Base-by-base conservation (phyloP, 2,888 invertebrate species). In the Pardosa pseudoannulata region DNA sequence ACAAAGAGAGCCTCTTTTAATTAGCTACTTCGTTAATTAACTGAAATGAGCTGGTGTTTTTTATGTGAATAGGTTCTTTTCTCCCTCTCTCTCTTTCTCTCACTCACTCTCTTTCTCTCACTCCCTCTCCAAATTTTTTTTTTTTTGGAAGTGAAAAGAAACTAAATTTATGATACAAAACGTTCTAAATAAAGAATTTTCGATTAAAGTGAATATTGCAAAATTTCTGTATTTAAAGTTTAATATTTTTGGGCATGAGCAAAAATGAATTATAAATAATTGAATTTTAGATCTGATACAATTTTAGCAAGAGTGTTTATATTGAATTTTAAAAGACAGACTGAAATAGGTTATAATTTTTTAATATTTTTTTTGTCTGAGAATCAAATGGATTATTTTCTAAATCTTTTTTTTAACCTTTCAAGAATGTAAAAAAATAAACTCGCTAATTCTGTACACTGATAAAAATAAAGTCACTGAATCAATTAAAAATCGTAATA, bases 1-100 rank as follows among this genome's bases (percentile, higher is more conserved):
- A 56, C 56, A 56, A 56, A 56, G 56, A 19, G 56, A 56, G 56
- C 56, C 56, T 23, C 56, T 56, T 56, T 56, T 56, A 56, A 56
- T 56, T 56, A 56, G 56, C 56, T 56, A 56, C 56, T 56, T 56
- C 56, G 56, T 56, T 56, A 56, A 56, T 56, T 56, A 56, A 56
- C 56, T 56, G 56, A 56, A 56, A 56, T 56, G 56, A 56, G 56
- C 19, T 56, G 56, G 13, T 56, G 56, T 56, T 56, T 56, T 56
- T 56, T 56, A 56, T 56, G 56, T 19, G 56, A 46, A 16, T 46
- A 46, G 16, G 16, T 7, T 7, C 19, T n/a, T n/a, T n/a, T n/a
- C n/a, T n/a, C n/a, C n/a, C n/a, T 23, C 5, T 6, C n/a, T 46
- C 23, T 46, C 23, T 56, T 23, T 56, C 23, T 56, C 23, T 56